Conservation (phyloP, 2,888 invertebrate genomes). For the Stegana nigrithorax region DNA sequence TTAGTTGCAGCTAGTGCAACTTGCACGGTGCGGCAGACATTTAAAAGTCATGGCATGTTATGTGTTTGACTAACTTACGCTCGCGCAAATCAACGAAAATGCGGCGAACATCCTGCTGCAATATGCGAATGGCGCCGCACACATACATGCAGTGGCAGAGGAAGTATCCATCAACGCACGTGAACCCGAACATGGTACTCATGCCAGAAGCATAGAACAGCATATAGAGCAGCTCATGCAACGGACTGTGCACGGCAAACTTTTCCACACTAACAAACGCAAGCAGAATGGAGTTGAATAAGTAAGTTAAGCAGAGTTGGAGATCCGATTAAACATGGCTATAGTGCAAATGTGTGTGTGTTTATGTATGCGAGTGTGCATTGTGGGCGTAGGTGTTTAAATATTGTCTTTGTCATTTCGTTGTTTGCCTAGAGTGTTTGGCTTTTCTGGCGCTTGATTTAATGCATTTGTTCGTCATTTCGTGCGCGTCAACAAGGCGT, state of each 20-base stretch:
- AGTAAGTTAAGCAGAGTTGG: too few species aligned
- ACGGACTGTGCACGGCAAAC: constrained; percentile 43
- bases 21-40: constrained; percentile 6
- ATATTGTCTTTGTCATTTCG: too few species aligned
- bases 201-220: constrained; percentile 54
- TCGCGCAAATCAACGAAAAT: constrained; percentile 45
- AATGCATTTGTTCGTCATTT: background rate
- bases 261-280: constrained; percentile 47
- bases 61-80: constrained; percentile 51
- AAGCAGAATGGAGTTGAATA: constrained; percentile 7
- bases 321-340: too few species aligned
- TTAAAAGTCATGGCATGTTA: background rate
- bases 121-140: constrained; percentile 54
- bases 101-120: constrained; percentile 57
- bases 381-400: background rate
- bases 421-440: background rate
- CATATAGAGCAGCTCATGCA: constrained; percentile 56
- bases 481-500: too few species aligned
- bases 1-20: background rate
- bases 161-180: constrained; percentile 63
- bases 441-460: background rate
- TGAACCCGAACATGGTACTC: constrained; percentile 60
- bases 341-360: constrained; percentile 2
- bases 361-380: background rate
- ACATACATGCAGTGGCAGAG: constrained; percentile 62